Percentiles rank a stretch among this genome's conserved stretches.
phyloP scores from a whole-genome alignment of 2,888 invertebrate species.

The Sepioteuthis lessoniana region DNA sequence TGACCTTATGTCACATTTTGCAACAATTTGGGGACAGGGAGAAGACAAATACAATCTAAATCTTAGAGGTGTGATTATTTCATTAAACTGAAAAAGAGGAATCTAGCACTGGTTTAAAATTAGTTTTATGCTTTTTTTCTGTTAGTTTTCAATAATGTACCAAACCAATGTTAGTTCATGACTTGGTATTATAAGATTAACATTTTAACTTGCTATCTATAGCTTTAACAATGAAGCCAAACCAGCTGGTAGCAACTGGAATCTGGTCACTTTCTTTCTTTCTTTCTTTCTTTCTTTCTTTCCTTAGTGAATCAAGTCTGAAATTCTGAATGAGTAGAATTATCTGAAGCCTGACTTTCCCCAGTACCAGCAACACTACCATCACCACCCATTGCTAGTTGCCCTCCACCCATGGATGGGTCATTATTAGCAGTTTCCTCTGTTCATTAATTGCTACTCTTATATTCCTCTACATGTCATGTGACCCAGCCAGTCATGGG shows the following conservation, averaged over 20 bases:
- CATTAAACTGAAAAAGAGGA: too few species aligned
- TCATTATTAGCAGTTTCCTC: conserved; percentile 17
- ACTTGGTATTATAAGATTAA: neutral
- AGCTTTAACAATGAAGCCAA: neutral
- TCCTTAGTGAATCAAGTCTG: neutral
- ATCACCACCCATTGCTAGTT: neutral
- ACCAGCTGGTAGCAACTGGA: neutral
- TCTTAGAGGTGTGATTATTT: neutral
- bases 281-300: too few species aligned
- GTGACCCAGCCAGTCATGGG: neutral
- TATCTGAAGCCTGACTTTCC: neutral
- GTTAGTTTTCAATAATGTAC: neutral
- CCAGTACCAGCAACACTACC: neutral
- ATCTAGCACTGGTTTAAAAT: neutral
- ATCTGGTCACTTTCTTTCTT: neutral
- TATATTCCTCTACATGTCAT: neutral
- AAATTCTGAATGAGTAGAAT: neutral
- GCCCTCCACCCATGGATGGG: neutral
- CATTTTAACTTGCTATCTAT: neutral
- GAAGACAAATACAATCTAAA: neutral
- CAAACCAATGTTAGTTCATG: neutral
- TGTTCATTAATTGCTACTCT: neutral
- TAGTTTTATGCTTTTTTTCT: neutral
- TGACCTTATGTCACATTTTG: too few species aligned
- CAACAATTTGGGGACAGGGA: too few species aligned